Evolutionary conservation across 2,113 vertebrate species (phyloP), one percentile per base, ranked within the genome.

Genomic region (Callionymus lyra): DNA sequence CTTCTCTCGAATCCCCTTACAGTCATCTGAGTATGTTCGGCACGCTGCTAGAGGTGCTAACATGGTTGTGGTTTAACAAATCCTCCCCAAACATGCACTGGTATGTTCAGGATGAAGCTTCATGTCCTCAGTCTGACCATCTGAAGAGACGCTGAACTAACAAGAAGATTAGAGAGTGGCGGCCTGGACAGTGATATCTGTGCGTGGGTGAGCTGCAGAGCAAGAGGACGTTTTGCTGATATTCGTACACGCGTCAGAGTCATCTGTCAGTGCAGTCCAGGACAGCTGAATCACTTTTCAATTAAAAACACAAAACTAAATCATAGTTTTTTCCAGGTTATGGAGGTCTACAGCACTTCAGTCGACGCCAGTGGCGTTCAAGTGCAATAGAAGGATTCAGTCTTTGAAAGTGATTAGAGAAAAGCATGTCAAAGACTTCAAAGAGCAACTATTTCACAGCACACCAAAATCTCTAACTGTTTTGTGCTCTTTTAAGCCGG

Each of bases 61-160:
- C 58, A 62, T 47, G 60, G 61, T 45, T 41, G 56, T 64, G 56
- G 64, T 48, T 65, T n/a, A 66, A 73, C 50, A 49, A 65, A 44
- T 21, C 67, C 69, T 68, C 74, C 74, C 48, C 67, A 21, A 68
- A 38, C 53, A 56, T 63, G 65, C 60, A 77, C 69, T 57, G 50
- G 64, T 70, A 65, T 57, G 47, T 55, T 74, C 72, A 44, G 36
- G 70, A 62, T 43, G 63, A 31, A 35, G 51, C 33, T 53, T 38
- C 21, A 50, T 44, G 63, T 70, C 32, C 56, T 59, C 56, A 47
- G 51, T 18, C 31, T 32, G 11, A 45, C 12, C 39, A 53, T 39
- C 49, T 53, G 60, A 69, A 38, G 37, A 72, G 69, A 50, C 40
- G 50, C 44, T 39, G 62, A 2, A 34, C 54, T 71, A 63, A 65